Conservation (phyloP, 1,140 invertebrate genomes). For the Trinorchestia longiramus region DNA sequence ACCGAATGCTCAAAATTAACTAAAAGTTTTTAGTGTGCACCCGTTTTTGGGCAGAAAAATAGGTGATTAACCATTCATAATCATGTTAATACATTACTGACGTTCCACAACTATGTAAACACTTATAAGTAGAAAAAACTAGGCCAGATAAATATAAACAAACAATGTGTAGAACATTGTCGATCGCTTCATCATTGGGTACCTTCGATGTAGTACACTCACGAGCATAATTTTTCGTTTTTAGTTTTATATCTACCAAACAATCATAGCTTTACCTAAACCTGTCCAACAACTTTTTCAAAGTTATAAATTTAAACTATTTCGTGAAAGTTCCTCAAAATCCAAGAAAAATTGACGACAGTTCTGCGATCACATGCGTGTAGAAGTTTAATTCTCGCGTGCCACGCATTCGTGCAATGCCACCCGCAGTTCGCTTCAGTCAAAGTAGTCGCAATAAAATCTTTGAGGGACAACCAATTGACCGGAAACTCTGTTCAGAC, state of each 20-base stretch:
- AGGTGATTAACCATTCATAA: too few species aligned
- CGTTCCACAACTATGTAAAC: too few species aligned
- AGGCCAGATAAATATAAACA: background rate
- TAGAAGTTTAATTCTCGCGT: background rate
- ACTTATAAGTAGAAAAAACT: too few species aligned
- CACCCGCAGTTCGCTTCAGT: slow-evolving; percentile 8
- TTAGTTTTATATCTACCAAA: background rate
- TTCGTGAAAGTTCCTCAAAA: background rate
- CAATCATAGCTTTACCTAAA: background rate
- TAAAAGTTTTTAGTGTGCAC: too few species aligned
- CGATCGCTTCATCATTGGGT: background rate
- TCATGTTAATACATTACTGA: too few species aligned
- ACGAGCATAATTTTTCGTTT: background rate
- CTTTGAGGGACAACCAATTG: background rate
- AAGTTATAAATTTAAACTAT: background rate
- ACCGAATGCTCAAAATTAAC: too few species aligned
- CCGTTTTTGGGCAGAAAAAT: too few species aligned
- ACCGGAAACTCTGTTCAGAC: background rate
- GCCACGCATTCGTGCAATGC: background rate
- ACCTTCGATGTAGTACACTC: background rate
- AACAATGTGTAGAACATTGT: background rate
- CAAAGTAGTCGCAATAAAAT: slow-evolving; percentile 3
- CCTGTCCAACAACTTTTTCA: background rate
- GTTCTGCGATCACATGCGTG: background rate
- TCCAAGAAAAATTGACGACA: background rate